These are phyloP conservation scores for Limnodromus scolopaceus DNA, from an alignment of 2,797 vertebrate genomes.

Conservation along the genomic window DNA sequence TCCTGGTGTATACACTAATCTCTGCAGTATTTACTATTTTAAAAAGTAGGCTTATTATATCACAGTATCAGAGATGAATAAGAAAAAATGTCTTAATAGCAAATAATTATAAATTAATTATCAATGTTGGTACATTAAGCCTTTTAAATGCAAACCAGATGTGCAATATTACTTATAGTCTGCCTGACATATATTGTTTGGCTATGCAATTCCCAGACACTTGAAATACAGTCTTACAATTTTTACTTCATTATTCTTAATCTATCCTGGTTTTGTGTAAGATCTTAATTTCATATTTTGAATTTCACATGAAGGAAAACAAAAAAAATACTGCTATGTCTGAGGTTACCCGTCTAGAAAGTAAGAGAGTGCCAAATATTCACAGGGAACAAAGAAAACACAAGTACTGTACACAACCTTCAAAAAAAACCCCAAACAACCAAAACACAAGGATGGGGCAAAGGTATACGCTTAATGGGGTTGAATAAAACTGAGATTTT, in stretches of 20 bases:
- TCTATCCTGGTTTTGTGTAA: not conserved
- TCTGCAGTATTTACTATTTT: not conserved
- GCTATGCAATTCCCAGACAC: not conserved
- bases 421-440: not conserved
- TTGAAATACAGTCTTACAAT: not conserved
- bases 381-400: not conserved
- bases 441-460: not conserved
- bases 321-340: not conserved
- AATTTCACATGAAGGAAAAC: not conserved
- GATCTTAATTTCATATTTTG: not conserved
- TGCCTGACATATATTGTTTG: not conserved
- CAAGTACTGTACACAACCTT: not conserved
- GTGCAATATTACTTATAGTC: not conserved
- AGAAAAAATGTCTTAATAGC: not conserved
- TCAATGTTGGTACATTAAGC: not conserved
- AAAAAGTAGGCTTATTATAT: not conserved
- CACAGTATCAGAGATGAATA: not conserved
- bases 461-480: not conserved
- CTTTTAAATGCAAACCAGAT: not conserved
- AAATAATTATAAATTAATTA: not conserved
- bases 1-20: not conserved
- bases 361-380: not conserved
- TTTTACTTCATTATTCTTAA: not conserved
- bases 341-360: not conserved
- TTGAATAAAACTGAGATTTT: slow-evolving; percentile 3